Evolutionary conservation across 2,113 vertebrate genomes (phyloP).

Genomic region (Solea senegalensis): DNA sequence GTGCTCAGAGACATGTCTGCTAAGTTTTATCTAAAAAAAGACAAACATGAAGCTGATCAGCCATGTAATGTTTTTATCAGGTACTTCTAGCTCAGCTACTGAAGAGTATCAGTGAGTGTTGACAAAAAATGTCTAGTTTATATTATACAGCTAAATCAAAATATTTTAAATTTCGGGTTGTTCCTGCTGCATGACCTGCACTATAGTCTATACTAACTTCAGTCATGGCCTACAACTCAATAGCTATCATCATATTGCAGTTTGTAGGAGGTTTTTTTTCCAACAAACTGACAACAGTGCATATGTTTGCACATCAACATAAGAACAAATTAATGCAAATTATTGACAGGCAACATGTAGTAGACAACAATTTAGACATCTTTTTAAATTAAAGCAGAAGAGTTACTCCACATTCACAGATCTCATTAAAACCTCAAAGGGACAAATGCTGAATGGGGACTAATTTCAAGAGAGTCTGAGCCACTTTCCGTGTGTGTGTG

Average conservation of each 20-base stretch:
- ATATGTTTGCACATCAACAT: not conserved
- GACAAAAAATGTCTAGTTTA: no score
- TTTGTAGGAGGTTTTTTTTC: not conserved
- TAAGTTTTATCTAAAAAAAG: not conserved
- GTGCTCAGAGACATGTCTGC: slow-evolving; percentile 14
- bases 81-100: no score
- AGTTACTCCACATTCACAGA: slow-evolving; percentile 45
- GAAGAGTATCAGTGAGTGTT: no score
- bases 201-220: no score
- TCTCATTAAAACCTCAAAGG: slow-evolving; percentile 67
- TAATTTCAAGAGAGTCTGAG: slow-evolving; percentile 59
- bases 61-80: no score
- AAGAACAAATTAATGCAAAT: slow-evolving; percentile 1
- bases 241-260: no score
- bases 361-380: not conserved
- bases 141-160: no score
- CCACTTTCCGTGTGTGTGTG: slow-evolving; percentile 63
- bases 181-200: no score
- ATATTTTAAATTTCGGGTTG: no score
- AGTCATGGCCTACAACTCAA: no score
- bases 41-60: no score
- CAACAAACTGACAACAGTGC: not conserved
- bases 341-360: not conserved
- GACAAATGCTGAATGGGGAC: slow-evolving; percentile 47
- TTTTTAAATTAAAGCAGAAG: slow-evolving; percentile 33